phyloP scores from a whole-genome alignment of 2,113 vertebrate species.

The Daubentonia madagascariensis region DNA sequence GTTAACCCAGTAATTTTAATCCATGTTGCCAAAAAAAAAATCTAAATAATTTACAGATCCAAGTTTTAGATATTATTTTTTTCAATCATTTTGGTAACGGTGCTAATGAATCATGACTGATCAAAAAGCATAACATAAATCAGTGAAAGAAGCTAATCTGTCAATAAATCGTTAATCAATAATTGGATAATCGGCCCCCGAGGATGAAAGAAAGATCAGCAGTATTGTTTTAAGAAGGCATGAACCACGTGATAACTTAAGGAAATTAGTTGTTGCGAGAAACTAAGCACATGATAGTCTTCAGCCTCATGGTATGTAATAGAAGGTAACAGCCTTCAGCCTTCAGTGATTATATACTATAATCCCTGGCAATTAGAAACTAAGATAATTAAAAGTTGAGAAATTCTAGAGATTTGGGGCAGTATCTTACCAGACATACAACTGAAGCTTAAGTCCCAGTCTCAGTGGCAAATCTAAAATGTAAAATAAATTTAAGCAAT shows the following conservation, averaged over 20 bases:
- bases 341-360: neutral
- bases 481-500: slow-evolving; percentile 22
- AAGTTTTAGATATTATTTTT: neutral
- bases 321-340: neutral
- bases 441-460: neutral
- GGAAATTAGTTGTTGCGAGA: neutral
- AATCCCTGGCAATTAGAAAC: neutral
- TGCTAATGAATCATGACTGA: neutral
- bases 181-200: neutral
- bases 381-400: slow-evolving; percentile 22
- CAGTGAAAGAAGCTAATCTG: neutral
- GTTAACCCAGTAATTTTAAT: neutral
- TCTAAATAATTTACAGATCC: neutral
- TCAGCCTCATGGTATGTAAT: neutral
- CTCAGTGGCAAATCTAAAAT: slow-evolving; percentile 1
- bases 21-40: neutral
- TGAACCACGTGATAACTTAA: neutral
- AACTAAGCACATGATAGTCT: neutral
- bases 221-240: neutral
- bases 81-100: neutral
- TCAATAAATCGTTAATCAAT: neutral
- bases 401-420: neutral
- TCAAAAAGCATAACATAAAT: neutral
- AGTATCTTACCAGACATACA: neutral
- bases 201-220: neutral